Base-by-base conservation (phyloP, 2,888 invertebrate genomes). In the Orchesella flavescens region DNA sequence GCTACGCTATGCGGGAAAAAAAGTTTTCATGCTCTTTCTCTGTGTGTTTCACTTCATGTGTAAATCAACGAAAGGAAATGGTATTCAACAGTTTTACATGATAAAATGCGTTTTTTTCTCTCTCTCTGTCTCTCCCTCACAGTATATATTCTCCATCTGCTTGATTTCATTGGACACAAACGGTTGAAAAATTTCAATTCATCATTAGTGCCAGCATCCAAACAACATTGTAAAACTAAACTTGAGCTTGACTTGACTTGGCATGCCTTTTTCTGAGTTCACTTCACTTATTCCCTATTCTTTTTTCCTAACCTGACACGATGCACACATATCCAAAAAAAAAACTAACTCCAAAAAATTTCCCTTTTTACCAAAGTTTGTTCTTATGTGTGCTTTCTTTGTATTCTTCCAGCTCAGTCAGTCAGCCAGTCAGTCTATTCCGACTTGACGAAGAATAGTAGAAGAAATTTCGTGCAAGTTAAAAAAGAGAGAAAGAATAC, bases 151-250 rank as follows among this genome's bases (percentile, higher is more conserved):
- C 17, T 4, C n/a, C 55, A 10, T 46, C 13, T 55, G 55, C 10
- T 57, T 57, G 57, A 57, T 57, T 57, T 53, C n/a, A 13, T 17
- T 19, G 57, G 57, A 57, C 57, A 57, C 34, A n/a, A n/a, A 5
- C 57, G 7, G 34, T 17, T 17, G 65, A 7, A 43, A 75, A 76
- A 57, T 76, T 66, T 66, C 75, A 66, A 76, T 76, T 76, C 75
- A 76, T 76, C 75, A 76, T 76, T 76, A 76, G 75, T 43, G 49
- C 34, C 34, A 34, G 34, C 34, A 34, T 34, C 34, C 34, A 34
- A n/a, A 34, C 34, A 34, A 34, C 34, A 34, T 34, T 34, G 34
- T 34, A 24, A 73, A 61, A 17, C 59, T 73, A n/a, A 17, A 63
- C 34, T 63, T 63, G n/a, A 24, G 13, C 9, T 34, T 24, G n/a